A percentile compares a stretch with the other conserved stretches of the same genome.
These are phyloP conservation scores for Lucinisca nassula DNA, from an alignment of 2,888 invertebrate species.

Conservation along the genomic window DNA sequence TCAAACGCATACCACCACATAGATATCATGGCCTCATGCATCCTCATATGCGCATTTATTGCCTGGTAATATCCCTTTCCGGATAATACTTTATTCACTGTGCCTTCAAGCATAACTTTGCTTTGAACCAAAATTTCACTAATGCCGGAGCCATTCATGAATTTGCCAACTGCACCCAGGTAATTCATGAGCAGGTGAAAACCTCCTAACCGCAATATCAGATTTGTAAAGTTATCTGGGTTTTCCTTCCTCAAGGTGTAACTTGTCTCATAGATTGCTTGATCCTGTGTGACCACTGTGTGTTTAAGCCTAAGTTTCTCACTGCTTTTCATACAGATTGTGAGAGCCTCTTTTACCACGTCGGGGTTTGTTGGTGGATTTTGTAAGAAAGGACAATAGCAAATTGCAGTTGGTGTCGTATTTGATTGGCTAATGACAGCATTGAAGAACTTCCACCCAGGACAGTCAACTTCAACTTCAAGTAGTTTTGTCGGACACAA, in stretches of 20 bases:
- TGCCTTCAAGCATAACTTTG: not conserved
- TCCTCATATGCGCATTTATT: constrained; percentile 15
- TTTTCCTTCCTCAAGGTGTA: not conserved
- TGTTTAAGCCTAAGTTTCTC: not conserved
- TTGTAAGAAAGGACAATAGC: constrained; percentile 11
- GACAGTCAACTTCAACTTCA: constrained; percentile 12
- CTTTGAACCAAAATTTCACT: not conserved
- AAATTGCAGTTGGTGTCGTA: not conserved
- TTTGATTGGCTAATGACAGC: not conserved
- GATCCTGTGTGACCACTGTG: constrained; percentile 12
- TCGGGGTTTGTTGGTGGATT: constrained; percentile 11
- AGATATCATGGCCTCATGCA: not conserved
- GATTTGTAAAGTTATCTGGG: not conserved
- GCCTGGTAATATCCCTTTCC: constrained; percentile 15
- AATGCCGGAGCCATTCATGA: not conserved
- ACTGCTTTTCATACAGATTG: constrained; percentile 14
- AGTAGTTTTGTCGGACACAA: constrained; percentile 12
- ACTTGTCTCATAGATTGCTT: constrained; percentile 10
- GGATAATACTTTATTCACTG: constrained; percentile 11
- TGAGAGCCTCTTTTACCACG: not conserved
- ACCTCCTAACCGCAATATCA: constrained; percentile 7
- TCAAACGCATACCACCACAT: not conserved
- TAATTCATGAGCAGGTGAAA: constrained; percentile 21
- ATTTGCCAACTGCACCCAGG: constrained; percentile 1
- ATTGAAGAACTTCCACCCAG: constrained; percentile 8